Conservation (phyloP, 1,140 invertebrate species). For the Belonocnema kinseyi region DNA sequence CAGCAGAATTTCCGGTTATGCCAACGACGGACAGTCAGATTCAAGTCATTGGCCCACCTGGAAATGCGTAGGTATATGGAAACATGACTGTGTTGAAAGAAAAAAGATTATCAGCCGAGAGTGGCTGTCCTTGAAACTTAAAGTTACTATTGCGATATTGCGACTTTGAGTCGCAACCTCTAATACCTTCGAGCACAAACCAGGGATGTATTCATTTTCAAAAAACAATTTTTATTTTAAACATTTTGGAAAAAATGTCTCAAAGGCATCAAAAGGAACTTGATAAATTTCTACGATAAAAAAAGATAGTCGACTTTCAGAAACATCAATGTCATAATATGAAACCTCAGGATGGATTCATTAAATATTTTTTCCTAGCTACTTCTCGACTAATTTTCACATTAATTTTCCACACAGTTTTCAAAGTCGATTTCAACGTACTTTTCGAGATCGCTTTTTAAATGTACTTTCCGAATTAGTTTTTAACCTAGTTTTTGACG, state of each 20-base stretch:
- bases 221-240: background rate
- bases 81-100: constrained; percentile 21
- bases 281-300: no score
- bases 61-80: constrained; percentile 20
- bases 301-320: no score
- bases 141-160: constrained; percentile 35
- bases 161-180: constrained; percentile 34
- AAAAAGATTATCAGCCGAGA: constrained; percentile 37
- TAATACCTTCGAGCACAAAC: background rate
- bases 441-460: no score
- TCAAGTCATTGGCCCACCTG: constrained; percentile 24
- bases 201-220: constrained; percentile 5
- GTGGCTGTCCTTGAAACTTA: constrained; percentile 43
- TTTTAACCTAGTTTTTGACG: no score
- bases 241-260: background rate
- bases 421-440: no score
- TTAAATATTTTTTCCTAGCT: no score
- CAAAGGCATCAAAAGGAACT: no score
- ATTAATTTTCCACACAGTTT: no score
- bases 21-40: background rate
- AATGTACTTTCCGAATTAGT: no score
- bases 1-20: constrained; percentile 11
- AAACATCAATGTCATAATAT: no score
- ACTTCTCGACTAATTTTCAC: no score
- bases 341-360: no score